Evolutionary conservation across 1,140 invertebrate species (phyloP).

Genomic region (Colletes gigas): DNA sequence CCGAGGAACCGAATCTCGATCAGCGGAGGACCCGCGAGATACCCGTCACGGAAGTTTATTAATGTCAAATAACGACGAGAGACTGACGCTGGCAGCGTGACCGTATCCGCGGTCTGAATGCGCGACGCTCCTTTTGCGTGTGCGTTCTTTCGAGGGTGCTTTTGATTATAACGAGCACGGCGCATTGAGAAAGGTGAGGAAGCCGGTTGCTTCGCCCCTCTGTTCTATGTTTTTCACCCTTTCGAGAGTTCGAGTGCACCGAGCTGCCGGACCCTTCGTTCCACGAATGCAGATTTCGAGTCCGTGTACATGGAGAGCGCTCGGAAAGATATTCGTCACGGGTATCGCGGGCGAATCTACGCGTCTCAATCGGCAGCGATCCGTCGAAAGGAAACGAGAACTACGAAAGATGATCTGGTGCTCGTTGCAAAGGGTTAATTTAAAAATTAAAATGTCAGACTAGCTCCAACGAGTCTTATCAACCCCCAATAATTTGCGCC

Average conservation of each 20-base stretch:
- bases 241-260: not conserved
- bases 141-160: constrained; percentile 41
- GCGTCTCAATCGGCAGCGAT: too few relatives aligned
- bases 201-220: not conserved
- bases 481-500: too few relatives aligned
- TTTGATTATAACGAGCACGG: constrained; percentile 59
- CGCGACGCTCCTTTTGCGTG: constrained; percentile 47
- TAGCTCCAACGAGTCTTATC: too few relatives aligned
- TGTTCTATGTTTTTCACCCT: constrained; percentile 19
- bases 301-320: not conserved
- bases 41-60: constrained; percentile 54
- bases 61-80: constrained; percentile 52
- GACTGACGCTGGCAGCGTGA: constrained; percentile 40
- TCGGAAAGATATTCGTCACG: not conserved
- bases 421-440: too few relatives aligned
- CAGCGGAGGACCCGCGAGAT: not conserved
- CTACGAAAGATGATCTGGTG: too few relatives aligned
- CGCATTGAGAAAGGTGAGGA: constrained; percentile 52
- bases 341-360: not conserved
- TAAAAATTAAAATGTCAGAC: too few relatives aligned
- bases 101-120: constrained; percentile 21
- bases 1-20: constrained; percentile 15
- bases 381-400: too few relatives aligned
- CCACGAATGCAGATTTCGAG: not conserved
- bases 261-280: not conserved